A percentile compares a stretch with the other conserved stretches of the same genome.
Evolutionary conservation across 2,113 vertebrate species (phyloP).

Genomic region (Aegotheles bennettii): DNA sequence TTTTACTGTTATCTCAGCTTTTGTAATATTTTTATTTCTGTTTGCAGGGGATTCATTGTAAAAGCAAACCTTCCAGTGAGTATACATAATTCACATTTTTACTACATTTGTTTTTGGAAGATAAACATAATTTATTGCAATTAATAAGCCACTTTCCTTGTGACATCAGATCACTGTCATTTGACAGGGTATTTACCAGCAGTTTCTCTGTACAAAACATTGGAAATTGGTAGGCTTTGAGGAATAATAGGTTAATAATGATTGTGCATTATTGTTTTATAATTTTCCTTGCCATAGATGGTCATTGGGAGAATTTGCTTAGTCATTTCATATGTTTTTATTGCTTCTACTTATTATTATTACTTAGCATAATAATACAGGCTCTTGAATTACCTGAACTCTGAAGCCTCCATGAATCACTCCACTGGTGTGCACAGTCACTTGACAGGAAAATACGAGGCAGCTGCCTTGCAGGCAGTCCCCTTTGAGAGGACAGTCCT

Average conservation of each 20-base stretch:
- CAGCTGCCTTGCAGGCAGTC: neutral
- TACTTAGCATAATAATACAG: neutral
- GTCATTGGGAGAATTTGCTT: neutral
- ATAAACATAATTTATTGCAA: neutral
- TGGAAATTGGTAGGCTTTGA: neutral
- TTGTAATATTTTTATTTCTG: slow-evolving; percentile 29
- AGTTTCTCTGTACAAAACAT: neutral
- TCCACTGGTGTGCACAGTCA: neutral
- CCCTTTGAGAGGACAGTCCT: neutral
- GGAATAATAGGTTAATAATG: neutral
- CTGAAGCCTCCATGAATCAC: neutral
- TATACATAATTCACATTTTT: neutral
- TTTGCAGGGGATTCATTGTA: slow-evolving; percentile 69
- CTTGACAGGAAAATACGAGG: neutral
- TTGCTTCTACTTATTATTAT: neutral
- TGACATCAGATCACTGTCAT: neutral
- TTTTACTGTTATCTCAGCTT: neutral
- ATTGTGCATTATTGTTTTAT: neutral
- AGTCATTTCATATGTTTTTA: neutral
- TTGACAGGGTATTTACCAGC: neutral
- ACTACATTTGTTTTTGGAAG: neutral
- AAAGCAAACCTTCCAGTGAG: slow-evolving; percentile 64
- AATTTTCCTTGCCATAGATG: neutral
- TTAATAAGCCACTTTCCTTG: neutral
- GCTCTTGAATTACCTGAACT: neutral